phyloP scores from a whole-genome alignment of 53 echinoderm and acorn worm species.

The Stichopus horrens region DNA sequence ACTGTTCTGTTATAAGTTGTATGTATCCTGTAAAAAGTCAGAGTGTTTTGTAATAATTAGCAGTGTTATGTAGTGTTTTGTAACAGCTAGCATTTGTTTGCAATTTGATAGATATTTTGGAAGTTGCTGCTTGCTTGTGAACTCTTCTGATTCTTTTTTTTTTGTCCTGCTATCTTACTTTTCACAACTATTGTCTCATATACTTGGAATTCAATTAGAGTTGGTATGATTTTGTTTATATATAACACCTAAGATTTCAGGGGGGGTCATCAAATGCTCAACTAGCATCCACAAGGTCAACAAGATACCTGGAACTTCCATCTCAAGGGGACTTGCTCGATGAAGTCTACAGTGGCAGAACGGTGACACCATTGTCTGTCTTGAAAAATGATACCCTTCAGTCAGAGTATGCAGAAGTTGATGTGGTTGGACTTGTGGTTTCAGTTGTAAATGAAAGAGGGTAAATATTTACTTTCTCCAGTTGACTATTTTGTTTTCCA shows the following conservation, averaged over 20 bases:
- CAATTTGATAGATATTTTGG: too few relatives aligned
- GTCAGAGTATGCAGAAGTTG: constrained; percentile 78
- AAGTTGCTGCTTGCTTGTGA: too few relatives aligned
- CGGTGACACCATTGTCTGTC: constrained; percentile 50
- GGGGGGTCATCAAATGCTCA: constrained; percentile 60
- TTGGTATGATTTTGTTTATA: too few relatives aligned
- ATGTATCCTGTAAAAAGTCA: too few relatives aligned
- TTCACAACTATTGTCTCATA: too few relatives aligned
- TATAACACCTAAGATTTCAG: constrained; percentile 44
- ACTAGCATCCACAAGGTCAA: constrained; percentile 80
- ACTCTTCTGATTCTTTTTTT: too few relatives aligned
- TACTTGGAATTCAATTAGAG: too few relatives aligned
- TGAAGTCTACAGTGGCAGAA: constrained; percentile 58
- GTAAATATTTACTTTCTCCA: neutral
- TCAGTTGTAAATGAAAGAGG: constrained; percentile 39
- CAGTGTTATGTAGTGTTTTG: too few relatives aligned
- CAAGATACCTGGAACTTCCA: constrained; percentile 67
- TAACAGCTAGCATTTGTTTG: too few relatives aligned
- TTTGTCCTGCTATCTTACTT: too few relatives aligned
- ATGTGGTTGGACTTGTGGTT: constrained; percentile 80
- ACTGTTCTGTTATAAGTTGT: too few relatives aligned
- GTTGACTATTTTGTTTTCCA: neutral
- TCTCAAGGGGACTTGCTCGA: constrained; percentile 38
- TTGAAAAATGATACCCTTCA: constrained; percentile 50
- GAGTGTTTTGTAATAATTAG: too few relatives aligned